Conservation (phyloP, 2,888 invertebrate genomes). For the Aporophyla lueneburgensis region DNA sequence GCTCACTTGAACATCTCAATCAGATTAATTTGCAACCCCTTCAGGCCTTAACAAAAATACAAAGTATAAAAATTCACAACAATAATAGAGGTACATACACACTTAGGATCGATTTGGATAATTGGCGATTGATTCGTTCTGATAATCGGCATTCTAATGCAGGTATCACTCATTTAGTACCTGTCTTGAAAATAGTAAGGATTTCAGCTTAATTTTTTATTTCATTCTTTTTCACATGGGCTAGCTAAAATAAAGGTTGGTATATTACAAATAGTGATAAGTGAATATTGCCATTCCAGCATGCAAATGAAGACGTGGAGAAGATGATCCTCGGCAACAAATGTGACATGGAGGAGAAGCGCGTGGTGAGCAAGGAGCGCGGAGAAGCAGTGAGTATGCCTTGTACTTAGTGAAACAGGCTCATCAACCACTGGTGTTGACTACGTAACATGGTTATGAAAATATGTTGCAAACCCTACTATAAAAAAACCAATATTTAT, state of each 20-base stretch:
- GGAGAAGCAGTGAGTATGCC: constrained; percentile 96
- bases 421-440: neutral
- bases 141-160: too few relatives aligned
- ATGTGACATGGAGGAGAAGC: constrained; percentile 99
- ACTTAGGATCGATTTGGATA: too few relatives aligned
- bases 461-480: neutral
- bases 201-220: neutral
- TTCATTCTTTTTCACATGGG: neutral
- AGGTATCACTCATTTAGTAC: neutral
- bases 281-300: constrained; percentile 90
- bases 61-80: too few relatives aligned
- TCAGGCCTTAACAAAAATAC: too few relatives aligned
- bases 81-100: too few relatives aligned
- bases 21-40: too few relatives aligned
- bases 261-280: constrained; percentile 11
- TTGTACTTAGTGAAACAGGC: neutral
- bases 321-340: constrained; percentile 99
- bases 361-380: constrained; percentile 97
- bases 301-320: constrained; percentile 99
- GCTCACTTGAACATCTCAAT: too few relatives aligned
- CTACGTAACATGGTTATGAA: neutral
- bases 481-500: neutral
- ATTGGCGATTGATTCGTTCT: too few relatives aligned
- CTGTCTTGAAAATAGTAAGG: neutral
- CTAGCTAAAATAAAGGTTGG: neutral